Evolutionary conservation across 1,140 invertebrate species (phyloP), one percentile per base, ranked within the genome.

Genomic region (Zaprionus ghesquierei): DNA sequence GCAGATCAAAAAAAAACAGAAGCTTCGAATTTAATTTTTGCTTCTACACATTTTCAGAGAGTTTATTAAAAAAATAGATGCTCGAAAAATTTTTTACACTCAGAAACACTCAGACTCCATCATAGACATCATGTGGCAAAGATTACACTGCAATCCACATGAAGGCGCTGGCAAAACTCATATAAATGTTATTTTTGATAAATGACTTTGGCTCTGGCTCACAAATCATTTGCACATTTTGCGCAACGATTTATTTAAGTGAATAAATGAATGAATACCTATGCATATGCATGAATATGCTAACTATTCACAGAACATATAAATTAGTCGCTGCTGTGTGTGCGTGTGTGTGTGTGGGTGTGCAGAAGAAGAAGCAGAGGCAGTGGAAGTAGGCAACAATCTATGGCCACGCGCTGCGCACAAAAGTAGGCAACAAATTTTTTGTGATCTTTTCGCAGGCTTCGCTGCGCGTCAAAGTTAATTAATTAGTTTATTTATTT

Each of bases 401-500:
- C 4, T 4, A 5, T n/a, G n/a, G n/a, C n/a, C n/a, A 33, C 9
- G 9, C 3, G 44, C 35, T 15, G 35, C 61, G 33, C 61, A 25
- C 18, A 22, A 64, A 70, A 33, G 60, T 70, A 70, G 25, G 61
- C 61, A 50, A 64, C 20, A 22, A 8, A 41, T 38, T 25, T 44
- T 46, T 22, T 46, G 13, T 15, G n/a, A 44, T 20, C 15, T 44
- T 5, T 15, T 10, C n/a, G 1, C 5, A 2, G 38, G 38, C 38
- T 22, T 20, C 18, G 41, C 41, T 12, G 41, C 6, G 41, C 41
- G 41, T 22, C 1, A 3, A 22, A 18, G 2, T 46, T 46, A 20
- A 46, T 46, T 46, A 46, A 46, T 46, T 46, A 8, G 18, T 29
- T 29, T 29, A 29, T 29, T 29, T 29, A 29, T 29, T n/a, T n/a